Evolutionary conservation across 2,797 vertebrate genomes (phyloP).

Genomic region (Hippopotamyrus pictus): DNA sequence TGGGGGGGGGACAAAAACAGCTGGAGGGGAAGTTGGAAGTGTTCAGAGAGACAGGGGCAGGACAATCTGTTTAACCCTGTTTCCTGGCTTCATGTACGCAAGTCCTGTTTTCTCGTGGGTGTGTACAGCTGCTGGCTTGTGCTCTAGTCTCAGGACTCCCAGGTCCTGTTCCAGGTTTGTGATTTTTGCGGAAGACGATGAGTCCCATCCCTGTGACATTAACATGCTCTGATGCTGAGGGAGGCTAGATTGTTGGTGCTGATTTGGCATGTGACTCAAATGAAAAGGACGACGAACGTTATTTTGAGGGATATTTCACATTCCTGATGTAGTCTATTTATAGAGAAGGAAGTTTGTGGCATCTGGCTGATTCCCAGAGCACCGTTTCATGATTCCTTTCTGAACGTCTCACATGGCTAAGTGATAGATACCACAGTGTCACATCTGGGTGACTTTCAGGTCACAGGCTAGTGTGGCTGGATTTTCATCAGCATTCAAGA

Average conservation of each 20-base stretch:
- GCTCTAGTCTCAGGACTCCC: neutral
- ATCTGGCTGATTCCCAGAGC: conserved; percentile 33
- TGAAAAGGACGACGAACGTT: neutral
- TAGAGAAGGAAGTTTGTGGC: conserved; percentile 55
- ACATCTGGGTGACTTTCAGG: neutral
- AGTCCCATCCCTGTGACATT: neutral
- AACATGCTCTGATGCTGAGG: neutral
- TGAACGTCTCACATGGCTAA: neutral
- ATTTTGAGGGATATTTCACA: conserved; percentile 28
- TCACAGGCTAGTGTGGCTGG: conserved; percentile 36
- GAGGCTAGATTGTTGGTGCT: neutral
- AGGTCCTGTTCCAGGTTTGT: neutral
- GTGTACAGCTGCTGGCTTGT: neutral
- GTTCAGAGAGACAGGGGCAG: conserved; percentile 30
- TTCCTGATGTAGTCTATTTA: conserved; percentile 56
- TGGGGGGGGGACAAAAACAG: conserved; percentile 16
- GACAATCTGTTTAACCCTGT: conserved; percentile 47
- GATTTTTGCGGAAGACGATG: neutral
- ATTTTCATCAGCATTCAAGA: conserved; percentile 40
- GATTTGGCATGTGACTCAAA: neutral
- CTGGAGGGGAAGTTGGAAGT: conserved; percentile 20
- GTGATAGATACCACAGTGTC: neutral
- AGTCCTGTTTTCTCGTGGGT: conserved; percentile 1
- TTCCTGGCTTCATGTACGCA: conserved; percentile 23
- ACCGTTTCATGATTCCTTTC: conserved; percentile 1